phyloP scores from a whole-genome alignment of 2,888 invertebrate genomes.

The Thelaira solivaga region DNA sequence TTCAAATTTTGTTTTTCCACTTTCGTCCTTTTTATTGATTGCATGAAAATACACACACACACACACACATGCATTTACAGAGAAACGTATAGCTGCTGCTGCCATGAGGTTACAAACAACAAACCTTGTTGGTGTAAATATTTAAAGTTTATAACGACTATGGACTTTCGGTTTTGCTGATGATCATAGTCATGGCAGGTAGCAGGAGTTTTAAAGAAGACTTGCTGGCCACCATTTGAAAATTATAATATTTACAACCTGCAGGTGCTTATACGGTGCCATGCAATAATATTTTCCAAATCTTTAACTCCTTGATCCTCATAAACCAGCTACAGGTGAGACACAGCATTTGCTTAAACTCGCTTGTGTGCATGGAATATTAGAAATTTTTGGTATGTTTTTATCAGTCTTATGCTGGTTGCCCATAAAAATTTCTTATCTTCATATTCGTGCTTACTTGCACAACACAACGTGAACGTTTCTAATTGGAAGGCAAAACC shows the following conservation, averaged over 20 bases:
- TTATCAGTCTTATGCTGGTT: conserved; percentile 24
- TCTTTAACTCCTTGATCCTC: not conserved
- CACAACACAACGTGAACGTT: conserved; percentile 9
- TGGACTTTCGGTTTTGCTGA: not conserved
- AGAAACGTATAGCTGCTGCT: not conserved
- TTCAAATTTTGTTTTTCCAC: conserved; percentile 6
- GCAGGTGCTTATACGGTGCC: conserved; percentile 18
- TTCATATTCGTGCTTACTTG: conserved; percentile 17
- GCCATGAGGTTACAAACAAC: conserved; percentile 62
- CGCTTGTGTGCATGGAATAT: not conserved
- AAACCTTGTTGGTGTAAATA: conserved; percentile 59
- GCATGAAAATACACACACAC: not conserved
- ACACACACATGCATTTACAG: not conserved
- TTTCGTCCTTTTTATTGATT: conserved; percentile 32
- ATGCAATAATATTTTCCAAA: conserved; percentile 11
- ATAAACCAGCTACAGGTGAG: conserved; percentile 1
- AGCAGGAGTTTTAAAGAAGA: no score
- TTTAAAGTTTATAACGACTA: conserved; percentile 27
- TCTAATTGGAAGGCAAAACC: not conserved
- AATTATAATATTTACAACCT: conserved; percentile 35
- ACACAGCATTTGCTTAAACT: not conserved
- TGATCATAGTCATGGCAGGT: conserved; percentile 31
- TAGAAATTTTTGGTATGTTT: not conserved
- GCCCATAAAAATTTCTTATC: conserved; percentile 32
- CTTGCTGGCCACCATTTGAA: conserved; percentile 40